Conservation (phyloP, 2,797 vertebrate species). For the Prunella strophiata region DNA sequence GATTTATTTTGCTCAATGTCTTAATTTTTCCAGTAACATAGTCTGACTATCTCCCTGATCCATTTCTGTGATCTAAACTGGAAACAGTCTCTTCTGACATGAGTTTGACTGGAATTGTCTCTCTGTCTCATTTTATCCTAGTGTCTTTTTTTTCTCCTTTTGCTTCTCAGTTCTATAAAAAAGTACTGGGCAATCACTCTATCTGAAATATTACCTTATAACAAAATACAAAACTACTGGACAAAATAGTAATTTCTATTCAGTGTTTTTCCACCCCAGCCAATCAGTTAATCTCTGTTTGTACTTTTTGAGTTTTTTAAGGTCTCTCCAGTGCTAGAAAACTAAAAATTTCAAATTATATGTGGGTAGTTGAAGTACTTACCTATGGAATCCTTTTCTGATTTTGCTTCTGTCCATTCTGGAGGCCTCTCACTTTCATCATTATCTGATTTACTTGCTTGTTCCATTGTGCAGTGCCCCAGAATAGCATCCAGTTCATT, state of each 20-base stretch:
- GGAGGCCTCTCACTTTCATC: constrained; percentile 34
- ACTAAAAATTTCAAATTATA: neutral
- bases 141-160: neutral
- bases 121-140: neutral
- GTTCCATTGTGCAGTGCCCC: constrained; percentile 76
- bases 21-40: neutral
- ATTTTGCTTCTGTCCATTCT: constrained; percentile 46
- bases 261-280: neutral
- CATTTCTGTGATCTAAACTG: neutral
- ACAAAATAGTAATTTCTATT: neutral
- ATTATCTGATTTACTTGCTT: constrained; percentile 69
- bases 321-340: neutral
- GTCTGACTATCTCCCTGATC: neutral
- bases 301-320: neutral
- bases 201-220: neutral
- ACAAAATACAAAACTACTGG: neutral
- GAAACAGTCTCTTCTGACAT: neutral
- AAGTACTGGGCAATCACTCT: neutral
- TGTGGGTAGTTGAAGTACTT: constrained; percentile 31
- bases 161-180: neutral
- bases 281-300: neutral
- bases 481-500: constrained; percentile 88
- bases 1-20: neutral
- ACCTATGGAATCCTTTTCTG: constrained; percentile 62
- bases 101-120: neutral